These are phyloP conservation scores for Tetramorium simillimum DNA, from an alignment of 1,140 invertebrate species.

Conservation along the genomic window DNA sequence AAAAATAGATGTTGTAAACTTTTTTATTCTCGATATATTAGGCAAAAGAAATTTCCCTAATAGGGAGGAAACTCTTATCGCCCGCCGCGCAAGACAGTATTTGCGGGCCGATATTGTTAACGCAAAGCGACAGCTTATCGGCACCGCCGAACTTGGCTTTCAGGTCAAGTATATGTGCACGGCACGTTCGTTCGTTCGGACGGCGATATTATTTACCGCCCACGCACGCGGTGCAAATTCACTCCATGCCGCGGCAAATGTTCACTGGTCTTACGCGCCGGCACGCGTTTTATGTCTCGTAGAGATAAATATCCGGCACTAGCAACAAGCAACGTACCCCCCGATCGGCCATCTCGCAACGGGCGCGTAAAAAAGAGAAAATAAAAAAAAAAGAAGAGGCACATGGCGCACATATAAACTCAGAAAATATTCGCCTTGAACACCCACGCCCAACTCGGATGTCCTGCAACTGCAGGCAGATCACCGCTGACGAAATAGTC, in stretches of 20 bases:
- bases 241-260: conserved; percentile 17
- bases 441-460: background rate
- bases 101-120: conserved; percentile 46
- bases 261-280: conserved; percentile 16
- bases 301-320: conserved; percentile 32
- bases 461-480: background rate
- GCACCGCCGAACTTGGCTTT: conserved; percentile 37
- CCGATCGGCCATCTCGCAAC: background rate
- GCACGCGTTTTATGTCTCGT: conserved; percentile 15
- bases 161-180: conserved; percentile 16
- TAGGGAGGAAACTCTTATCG: conserved; percentile 38
- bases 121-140: conserved; percentile 50
- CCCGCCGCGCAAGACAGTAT: conserved; percentile 20
- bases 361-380: background rate
- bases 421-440: conserved; percentile 14
- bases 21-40: conserved; percentile 12
- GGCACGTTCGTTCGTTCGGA: conserved; percentile 17
- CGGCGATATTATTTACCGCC: conserved; percentile 33
- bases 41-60: background rate
- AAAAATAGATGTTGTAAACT: background rate
- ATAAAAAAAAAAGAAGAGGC: background rate
- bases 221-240: conserved; percentile 12
- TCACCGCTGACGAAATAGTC: conserved; percentile 14
- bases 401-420: background rate
- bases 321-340: background rate